Base-by-base conservation (phyloP, 2,113 vertebrate species). In the Platycercus adscitus region DNA sequence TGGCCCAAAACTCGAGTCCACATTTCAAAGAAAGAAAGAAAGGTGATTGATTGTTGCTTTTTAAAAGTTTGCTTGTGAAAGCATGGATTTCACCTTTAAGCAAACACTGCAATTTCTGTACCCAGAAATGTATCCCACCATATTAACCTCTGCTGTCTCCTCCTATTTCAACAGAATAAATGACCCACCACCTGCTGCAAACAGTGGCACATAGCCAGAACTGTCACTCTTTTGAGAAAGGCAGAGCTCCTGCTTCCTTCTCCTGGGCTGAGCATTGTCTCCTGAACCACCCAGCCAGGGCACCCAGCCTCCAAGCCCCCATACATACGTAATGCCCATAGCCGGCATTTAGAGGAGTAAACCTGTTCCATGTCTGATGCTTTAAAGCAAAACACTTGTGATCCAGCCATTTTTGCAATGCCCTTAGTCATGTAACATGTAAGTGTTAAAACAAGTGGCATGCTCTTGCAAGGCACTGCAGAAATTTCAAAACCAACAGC, bases 1-100 rank as follows among this genome's bases (percentile, higher is more conserved):
- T 66, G 55, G 86, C 64, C n/a, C 64, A 37, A 83, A 97, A 86
- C 25, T 78, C 60, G 56, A 77, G 86, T 12, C 82, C 5, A 11
- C 29, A 8, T 56, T 70, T 73, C 66, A 73, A 25, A 66, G 58
- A 71, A 80, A 66, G 58, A 71, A 80, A 55, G n/a, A 75, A 78
- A 14, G 24, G 77, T 26, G 49, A 84, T 2, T 49, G 77, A 75
- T 65, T 43, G 58, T 3, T 66, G 55, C 43, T 53, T 81, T 85
- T 79, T 23, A 21, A 70, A 73, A 39, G 55, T 39, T 69, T 60
- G 29, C 53, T 88, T 65, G 68, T 53, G 61, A 33, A 61, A 83
- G 81, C 60, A 70, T 0, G 13, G 43, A 58, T 80, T 81, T 49
- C 64, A 70, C 55, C 60, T 79, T 43, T 60, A 61, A 87, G 65